Evolutionary conservation across 2,888 invertebrate species (phyloP), one percentile per base, ranked within the genome.

Genomic region (Troilus luridus): DNA sequence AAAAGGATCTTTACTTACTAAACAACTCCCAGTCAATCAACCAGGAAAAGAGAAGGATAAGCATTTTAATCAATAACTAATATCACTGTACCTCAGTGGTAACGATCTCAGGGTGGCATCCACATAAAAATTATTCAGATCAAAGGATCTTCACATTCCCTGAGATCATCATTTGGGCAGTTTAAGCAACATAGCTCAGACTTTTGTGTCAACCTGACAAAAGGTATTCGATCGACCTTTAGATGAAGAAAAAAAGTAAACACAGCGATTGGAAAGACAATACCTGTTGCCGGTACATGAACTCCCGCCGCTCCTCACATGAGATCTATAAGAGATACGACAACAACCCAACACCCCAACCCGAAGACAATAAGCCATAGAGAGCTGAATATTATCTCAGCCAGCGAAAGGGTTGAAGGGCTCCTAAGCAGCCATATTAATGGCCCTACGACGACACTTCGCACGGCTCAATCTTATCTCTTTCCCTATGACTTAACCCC

Each of bases 401-500:
- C 14, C 0, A 3, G 24, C 3, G 24, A 3, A 67, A 67, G 67
- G 67, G 67, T 67, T 67, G 67, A 67, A 67, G 67, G 67, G 67
- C 67, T 12, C 41, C 67, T 67, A 67, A 67, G 67, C 11, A 12
- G 10, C 41, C 27, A 14, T 77, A 77, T 77, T 77, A 77, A 77
- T 77, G 72, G 14, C 41, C 41, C 27, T 77, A 77, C 67, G 9
- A 67, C 64, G 14, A 67, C 72, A 72, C 59, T 59, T 6, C 41
- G 41, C 24, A 14, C 24, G 17, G 41, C 10, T 17, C 72, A 77
- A 77, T 77, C 72, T 77, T 77, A 77, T 77, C 72, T 77, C 72
- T 77, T 77, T 77, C 72, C 72, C 72, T 77, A 77, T 77, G 72
- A 77, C 72, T 77, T 77, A 77, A 9, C 72, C 41, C 72, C 27